A percentile compares a stretch with the other conserved stretches of the same genome.
Conservation (phyloP, 2,113 vertebrate genomes). For the Mormyrus lacerda region DNA sequence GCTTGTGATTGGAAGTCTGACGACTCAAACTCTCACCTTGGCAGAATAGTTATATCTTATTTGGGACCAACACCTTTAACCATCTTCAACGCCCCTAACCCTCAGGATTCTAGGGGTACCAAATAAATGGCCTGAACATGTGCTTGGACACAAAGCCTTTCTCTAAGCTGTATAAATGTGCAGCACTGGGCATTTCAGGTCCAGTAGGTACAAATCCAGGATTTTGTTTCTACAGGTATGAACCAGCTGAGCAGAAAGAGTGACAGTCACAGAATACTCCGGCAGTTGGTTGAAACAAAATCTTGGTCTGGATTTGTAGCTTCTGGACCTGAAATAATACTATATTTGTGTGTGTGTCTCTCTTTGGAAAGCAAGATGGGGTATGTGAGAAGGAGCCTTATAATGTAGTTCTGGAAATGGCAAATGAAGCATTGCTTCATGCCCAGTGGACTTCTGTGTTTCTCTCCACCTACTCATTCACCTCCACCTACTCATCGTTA, state of each 20-base stretch:
- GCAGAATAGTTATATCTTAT: background rate
- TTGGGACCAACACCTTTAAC: background rate
- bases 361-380: background rate
- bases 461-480: background rate
- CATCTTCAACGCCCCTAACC: background rate
- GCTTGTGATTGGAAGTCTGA: background rate
- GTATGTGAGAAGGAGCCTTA: background rate
- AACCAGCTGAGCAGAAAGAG: too few relatives aligned
- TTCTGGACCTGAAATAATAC: too few relatives aligned
- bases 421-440: background rate
- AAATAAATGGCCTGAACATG: background rate
- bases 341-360: background rate
- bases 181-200: too few relatives aligned
- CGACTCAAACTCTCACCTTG: background rate
- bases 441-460: background rate
- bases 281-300: too few relatives aligned
- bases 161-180: background rate
- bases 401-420: background rate
- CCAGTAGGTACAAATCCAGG: too few relatives aligned
- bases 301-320: too few relatives aligned
- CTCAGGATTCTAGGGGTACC: background rate
- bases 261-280: too few relatives aligned
- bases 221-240: too few relatives aligned
- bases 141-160: background rate
- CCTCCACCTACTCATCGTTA: conserved; percentile 3